Base-by-base conservation (phyloP, 2,797 vertebrate genomes). In the Cynodonichthys magdalenae region DNA sequence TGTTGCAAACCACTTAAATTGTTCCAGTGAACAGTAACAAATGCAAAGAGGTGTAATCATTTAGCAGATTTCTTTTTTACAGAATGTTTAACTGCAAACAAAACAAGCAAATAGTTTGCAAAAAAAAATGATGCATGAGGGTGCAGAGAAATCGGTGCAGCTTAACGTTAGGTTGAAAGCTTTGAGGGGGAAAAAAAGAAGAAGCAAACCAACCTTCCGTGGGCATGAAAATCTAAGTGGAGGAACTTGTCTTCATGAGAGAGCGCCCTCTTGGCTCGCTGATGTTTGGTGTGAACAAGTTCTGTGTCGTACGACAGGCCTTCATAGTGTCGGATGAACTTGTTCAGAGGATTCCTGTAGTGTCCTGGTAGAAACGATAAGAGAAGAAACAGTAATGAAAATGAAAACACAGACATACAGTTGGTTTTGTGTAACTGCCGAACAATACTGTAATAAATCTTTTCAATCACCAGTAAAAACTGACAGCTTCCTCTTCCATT, bases 271-370 rank as follows among this genome's bases (percentile, higher is more conserved):
- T 95, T 98, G 91, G 93, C 95, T 91, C 96, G 93, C 92, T 97
- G 95, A 91, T 99, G 97, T 75, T 94, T 95, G 93, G 91, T 93
- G 91, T 98, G 96, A 87, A 99, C 89, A 62, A 92, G 85, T 82
- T 96, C 95, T 71, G 93, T 93, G 79, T 96, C 94, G 0, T 99
- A 99, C 59, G 96, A 95, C 79, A 99, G 91, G 70, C 97, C 98
- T 92, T 99, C 98, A 91, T 98, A 99, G 93, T 99, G 97, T 61
- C 91, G 95, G 84, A 99, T 96, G 80, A 96, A 95, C 86, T 97
- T 96, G 89, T 94, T 98, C 72, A 99, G 89, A 63, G 96, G 96
- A 84, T 98, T 99, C 84, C 97, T 96, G 87, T 97, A 98, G 54
- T 97, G 95, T 84, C 96, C 98, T 99, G 93, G 61, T 54, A 39